Conservation (phyloP, 2,888 invertebrate species). For the Gandaritis pyraliata region DNA sequence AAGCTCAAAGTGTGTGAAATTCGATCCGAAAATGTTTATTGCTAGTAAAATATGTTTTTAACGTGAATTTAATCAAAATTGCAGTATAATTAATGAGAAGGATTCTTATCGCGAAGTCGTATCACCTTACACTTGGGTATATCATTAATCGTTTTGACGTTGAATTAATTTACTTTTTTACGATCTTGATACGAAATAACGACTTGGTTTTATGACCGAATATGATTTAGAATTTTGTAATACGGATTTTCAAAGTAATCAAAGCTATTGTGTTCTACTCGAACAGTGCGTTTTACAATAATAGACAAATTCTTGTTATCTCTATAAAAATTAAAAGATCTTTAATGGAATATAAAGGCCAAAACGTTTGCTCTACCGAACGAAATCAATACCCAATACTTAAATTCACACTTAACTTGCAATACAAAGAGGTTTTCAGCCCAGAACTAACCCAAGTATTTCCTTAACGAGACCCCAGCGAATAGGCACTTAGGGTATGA, state of each 20-base stretch:
- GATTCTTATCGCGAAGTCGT: constrained; percentile 37
- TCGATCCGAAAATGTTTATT: constrained; percentile 26
- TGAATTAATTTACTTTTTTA: constrained; percentile 44
- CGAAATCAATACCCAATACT: constrained; percentile 1
- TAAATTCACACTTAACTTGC: constrained; percentile 14
- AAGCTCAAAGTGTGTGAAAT: constrained; percentile 19
- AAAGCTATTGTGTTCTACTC: background rate
- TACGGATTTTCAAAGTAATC: constrained; percentile 11
- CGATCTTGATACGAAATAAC: constrained; percentile 39
- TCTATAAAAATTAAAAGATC: too few species aligned
- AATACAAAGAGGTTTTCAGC: constrained; percentile 47
- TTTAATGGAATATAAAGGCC: too few species aligned
- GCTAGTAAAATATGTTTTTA: constrained; percentile 19
- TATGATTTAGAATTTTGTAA: constrained; percentile 32
- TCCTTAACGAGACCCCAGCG: constrained; percentile 61
- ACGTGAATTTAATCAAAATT: constrained; percentile 32
- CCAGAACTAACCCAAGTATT: constrained; percentile 52
- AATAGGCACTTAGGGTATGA: constrained; percentile 71
- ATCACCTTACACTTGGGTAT: constrained; percentile 41
- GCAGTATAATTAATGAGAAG: constrained; percentile 39
- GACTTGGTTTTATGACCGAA: constrained; percentile 33
- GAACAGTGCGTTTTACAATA: too few species aligned
- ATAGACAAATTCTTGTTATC: too few species aligned
- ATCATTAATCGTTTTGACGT: constrained; percentile 48
- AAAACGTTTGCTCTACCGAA: too few species aligned